Conservation (phyloP, 2,113 vertebrate species). For the Vimba vimba region DNA sequence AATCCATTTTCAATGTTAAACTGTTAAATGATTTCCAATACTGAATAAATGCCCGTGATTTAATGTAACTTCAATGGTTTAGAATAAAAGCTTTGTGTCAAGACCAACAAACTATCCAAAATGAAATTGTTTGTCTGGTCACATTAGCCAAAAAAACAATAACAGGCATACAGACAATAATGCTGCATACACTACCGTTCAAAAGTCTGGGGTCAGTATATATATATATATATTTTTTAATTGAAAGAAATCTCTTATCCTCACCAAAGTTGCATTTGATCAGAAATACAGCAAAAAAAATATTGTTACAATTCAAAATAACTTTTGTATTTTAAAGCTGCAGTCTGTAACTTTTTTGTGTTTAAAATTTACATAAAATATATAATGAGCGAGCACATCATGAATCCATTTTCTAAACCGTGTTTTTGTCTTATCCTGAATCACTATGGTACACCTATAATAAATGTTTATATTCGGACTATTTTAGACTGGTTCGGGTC, state of each 20-base stretch:
- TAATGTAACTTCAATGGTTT: not conserved
- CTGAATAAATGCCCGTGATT: not conserved
- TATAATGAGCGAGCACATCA: too few species aligned
- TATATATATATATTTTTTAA: not conserved
- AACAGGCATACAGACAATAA: not conserved
- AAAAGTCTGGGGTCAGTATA: not conserved
- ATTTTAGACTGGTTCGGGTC: too few species aligned
- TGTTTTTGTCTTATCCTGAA: too few species aligned
- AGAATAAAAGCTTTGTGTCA: not conserved
- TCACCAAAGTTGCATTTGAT: not conserved
- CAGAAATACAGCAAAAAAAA: not conserved
- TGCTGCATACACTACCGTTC: not conserved
- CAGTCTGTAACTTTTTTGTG: too few species aligned
- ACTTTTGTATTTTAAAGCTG: not conserved
- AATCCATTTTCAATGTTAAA: not conserved
- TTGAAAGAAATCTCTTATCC: not conserved
- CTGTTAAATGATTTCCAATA: not conserved
- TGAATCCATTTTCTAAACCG: too few species aligned
- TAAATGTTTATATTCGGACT: too few species aligned
- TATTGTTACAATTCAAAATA: not conserved
- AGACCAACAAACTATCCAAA: not conserved
- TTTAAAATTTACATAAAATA: too few species aligned
- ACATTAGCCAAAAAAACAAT: not conserved
- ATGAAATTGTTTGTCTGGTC: not conserved
- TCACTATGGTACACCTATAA: too few species aligned